A percentile compares a stretch with the other conserved stretches of the same genome.
These are phyloP conservation scores for Otis tarda DNA, from an alignment of 2,113 vertebrate genomes.

Conservation along the genomic window DNA sequence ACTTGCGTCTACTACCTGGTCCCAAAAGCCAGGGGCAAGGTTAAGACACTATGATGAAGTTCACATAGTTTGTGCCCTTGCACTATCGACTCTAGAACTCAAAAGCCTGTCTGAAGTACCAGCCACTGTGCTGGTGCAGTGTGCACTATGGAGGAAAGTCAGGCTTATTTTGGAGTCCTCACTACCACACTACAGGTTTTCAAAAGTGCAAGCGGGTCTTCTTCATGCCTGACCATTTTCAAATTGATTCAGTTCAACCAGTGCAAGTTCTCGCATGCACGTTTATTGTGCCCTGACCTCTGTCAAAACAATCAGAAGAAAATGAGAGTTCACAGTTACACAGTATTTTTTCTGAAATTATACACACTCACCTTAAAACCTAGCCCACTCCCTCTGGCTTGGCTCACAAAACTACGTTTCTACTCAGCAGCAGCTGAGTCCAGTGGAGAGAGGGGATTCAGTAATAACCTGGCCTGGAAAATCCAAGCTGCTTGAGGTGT, in stretches of 20 bases:
- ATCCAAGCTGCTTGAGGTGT: not conserved
- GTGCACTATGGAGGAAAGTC: not conserved
- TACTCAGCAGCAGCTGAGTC: not conserved
- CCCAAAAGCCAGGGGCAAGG: not conserved
- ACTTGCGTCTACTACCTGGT: not conserved
- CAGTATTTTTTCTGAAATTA: not conserved
- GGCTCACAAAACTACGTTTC: not conserved
- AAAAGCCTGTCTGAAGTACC: not conserved
- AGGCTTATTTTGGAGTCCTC: not conserved
- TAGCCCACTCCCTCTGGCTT: not conserved
- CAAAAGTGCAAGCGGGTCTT: not conserved
- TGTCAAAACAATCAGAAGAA: not conserved
- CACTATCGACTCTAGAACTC: not conserved
- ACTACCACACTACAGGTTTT: not conserved
- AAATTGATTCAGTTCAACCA: not conserved
- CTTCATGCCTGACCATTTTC: not conserved
- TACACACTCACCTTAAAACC: not conserved
- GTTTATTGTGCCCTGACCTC: not conserved
- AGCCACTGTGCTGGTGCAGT: not conserved
- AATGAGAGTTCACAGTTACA: not conserved
- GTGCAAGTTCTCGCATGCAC: accelerated
- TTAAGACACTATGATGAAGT: not conserved
- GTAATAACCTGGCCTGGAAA: not conserved
- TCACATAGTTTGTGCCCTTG: not conserved
- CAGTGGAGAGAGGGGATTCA: not conserved